A percentile compares a stretch with the other conserved stretches of the same genome.
phyloP scores from a whole-genome alignment of 2,797 vertebrate species.

The Melopsittacus undulatus region DNA sequence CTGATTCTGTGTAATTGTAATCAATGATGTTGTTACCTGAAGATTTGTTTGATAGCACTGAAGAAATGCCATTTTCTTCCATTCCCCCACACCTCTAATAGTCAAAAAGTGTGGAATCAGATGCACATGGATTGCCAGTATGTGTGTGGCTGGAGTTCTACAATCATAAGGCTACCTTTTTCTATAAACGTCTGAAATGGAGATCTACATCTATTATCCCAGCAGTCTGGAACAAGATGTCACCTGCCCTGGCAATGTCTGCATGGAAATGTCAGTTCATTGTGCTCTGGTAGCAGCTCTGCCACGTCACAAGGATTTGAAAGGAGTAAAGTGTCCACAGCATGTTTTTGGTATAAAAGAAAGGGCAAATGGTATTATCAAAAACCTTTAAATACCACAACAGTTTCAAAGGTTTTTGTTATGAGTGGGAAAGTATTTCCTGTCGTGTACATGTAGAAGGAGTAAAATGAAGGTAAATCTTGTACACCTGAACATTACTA shows the following conservation, averaged over 20 bases:
- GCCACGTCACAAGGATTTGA: not conserved
- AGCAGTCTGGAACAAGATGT: not conserved
- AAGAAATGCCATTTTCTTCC: not conserved
- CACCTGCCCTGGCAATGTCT: not conserved
- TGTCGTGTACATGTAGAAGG: rapidly evolving
- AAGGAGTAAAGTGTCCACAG: not conserved
- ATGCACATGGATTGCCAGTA: not conserved
- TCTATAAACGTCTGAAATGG: not conserved
- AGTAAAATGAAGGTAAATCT: not conserved
- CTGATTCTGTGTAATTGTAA: constrained; percentile 18
- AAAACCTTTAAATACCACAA: not conserved
- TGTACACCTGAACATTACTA: not conserved
- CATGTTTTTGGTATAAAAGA: not conserved
- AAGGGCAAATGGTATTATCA: not conserved
- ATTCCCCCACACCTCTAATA: not conserved
- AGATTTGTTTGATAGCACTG: not conserved
- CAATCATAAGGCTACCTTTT: not conserved
- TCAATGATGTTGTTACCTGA: constrained; percentile 19
- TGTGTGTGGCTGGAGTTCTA: not conserved
- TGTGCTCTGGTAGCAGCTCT: not conserved
- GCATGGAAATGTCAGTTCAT: not conserved
- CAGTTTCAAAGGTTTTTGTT: not conserved
- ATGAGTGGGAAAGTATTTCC: not conserved
- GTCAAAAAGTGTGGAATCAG: not conserved
- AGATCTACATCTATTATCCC: not conserved